phyloP scores from a whole-genome alignment of 2,113 vertebrate genomes.

The Miniopterus natalensis region DNA sequence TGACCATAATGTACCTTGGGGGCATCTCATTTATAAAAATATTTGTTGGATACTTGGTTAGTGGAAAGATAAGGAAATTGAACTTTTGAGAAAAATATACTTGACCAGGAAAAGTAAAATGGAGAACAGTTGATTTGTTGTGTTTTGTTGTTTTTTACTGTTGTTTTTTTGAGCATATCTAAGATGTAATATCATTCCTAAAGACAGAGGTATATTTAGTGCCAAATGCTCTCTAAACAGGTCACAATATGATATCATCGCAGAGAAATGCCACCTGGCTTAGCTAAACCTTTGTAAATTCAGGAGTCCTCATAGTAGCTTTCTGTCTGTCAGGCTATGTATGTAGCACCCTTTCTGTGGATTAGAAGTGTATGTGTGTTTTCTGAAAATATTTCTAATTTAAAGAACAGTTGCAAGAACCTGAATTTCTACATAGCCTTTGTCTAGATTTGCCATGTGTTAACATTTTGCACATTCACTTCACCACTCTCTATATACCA shows the following conservation, averaged over 20 bases:
- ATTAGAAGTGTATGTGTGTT: neutral
- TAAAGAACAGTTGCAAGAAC: neutral
- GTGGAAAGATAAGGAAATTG: conserved; percentile 11
- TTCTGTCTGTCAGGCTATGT: neutral
- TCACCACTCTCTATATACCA: neutral
- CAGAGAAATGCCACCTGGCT: neutral
- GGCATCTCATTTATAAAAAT: conserved; percentile 29
- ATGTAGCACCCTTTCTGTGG: neutral
- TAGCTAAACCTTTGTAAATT: conserved; percentile 4
- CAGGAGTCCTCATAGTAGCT: neutral
- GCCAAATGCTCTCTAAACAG: neutral
- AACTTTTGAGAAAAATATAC: conserved; percentile 22
- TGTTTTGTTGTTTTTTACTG: neutral
- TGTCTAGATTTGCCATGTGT: neutral
- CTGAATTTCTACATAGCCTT: neutral
- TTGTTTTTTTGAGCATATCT: neutral
- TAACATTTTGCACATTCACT: conserved; percentile 17
- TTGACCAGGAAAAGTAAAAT: conserved; percentile 49
- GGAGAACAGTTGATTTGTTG: neutral
- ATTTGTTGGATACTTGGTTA: conserved; percentile 1
- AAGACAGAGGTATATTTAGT: conserved; percentile 13
- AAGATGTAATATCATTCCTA: neutral
- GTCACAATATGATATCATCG: neutral
- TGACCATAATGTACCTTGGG: neutral
- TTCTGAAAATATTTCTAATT: neutral